Percentiles rank a stretch among this genome's conserved stretches.
Evolutionary conservation across 2,113 vertebrate species (phyloP).

Genomic region (Promerops cafer): DNA sequence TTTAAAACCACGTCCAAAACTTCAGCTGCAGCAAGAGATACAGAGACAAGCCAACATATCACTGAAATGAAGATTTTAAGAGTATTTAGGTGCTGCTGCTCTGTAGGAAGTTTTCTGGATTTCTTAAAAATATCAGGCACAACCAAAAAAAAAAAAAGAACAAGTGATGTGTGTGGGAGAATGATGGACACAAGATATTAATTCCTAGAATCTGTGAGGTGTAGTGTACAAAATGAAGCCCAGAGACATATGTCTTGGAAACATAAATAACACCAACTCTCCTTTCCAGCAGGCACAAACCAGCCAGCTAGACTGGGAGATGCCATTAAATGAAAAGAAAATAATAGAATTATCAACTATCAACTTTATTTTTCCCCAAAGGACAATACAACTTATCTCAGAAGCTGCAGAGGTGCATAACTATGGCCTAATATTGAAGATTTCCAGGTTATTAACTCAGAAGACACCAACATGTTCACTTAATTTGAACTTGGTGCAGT

Average conservation of each 20-base stretch:
- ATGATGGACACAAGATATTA: neutral
- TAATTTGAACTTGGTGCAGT: neutral
- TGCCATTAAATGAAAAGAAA: neutral
- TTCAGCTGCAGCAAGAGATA: neutral
- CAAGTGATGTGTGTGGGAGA: neutral
- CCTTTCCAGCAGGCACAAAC: neutral
- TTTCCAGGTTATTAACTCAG: neutral
- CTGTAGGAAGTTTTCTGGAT: neutral
- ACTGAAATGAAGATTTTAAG: neutral
- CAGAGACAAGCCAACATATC: rapidly evolving
- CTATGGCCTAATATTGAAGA: neutral
- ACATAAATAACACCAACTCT: neutral
- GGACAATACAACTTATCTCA: neutral
- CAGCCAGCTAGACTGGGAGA: neutral
- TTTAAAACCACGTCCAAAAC: neutral
- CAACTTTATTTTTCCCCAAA: neutral
- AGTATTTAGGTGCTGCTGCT: neutral
- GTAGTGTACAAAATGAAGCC: neutral
- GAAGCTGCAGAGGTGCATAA: neutral
- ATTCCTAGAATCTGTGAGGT: neutral
- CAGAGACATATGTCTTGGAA: neutral
- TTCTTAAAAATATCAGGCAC: neutral
- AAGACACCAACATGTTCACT: neutral
- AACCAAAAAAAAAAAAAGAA: neutral
- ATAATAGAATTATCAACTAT: neutral